Base-by-base conservation (phyloP, 2,797 vertebrate genomes). In the Tragelaphus eurycerus region DNA sequence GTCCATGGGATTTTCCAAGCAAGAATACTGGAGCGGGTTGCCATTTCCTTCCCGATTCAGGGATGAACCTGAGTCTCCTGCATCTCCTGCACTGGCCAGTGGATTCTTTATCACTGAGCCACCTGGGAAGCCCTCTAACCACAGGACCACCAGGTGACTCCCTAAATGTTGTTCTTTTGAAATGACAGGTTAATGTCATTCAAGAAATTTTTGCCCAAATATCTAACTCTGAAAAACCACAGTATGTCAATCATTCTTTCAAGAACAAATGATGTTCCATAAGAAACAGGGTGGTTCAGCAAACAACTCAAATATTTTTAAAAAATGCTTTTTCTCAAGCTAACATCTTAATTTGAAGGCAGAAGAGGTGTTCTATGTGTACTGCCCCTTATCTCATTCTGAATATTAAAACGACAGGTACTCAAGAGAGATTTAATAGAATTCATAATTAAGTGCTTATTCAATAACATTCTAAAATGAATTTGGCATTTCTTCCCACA, bases 401-500 rank as follows among this genome's bases (percentile, higher is more conserved):
- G 46, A 79, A 50, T 79, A 79, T 50, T 50, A 79, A 79, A 79
- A 79, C 6, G 16, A 50, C 76, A 79, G 76, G 9, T 50, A 50
- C 46, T 50, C 76, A 31, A 79, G 46, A 62, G 38, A 74, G 83
- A 76, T 27, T 38, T 86, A 87, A 54, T 81, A 79, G 25, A 94
- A 78, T 74, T 62, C 85, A 52, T 71, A 84, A 55, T 57, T 90
- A 86, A 64, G 6, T 38, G 15, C 31, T 89, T 94, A 48, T 54
- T 92, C 43, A 89, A 86, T 59, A 62, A 54, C 7, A 89, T 27
- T 88, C 59, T 95, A 82, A 89, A 92, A 76, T 95, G 27, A 96
- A 93, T 50, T 43, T 92, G 46, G 14, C 8, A 48, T 87, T 82
- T 79, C 48, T 27, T 59, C 4, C 11, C 50, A 48, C n/a, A 23